Conservation (phyloP, 1,140 invertebrate genomes). For the Uloborus diversus region DNA sequence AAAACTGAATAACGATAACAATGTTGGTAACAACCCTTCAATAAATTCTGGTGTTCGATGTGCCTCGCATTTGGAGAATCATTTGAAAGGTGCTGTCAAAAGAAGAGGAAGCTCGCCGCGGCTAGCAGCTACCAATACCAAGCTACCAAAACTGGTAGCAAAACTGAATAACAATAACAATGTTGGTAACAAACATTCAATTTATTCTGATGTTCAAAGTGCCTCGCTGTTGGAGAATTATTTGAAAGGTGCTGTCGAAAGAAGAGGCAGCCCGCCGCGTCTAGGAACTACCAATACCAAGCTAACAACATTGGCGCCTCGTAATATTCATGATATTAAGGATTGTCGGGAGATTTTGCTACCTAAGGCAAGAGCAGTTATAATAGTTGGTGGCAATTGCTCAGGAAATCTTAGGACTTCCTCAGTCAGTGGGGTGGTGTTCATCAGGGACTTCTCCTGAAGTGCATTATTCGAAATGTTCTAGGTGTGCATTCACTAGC, state of each 20-base stretch:
- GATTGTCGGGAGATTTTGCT: conserved; percentile 31
- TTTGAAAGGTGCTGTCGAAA: conserved; percentile 61
- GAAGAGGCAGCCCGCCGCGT: conserved; percentile 61
- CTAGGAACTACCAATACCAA: conserved; percentile 56
- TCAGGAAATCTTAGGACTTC: conserved; percentile 8
- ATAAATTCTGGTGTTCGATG: too few species aligned
- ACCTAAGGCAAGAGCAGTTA: background rate
- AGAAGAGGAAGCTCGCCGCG: too few species aligned
- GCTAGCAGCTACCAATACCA: too few species aligned
- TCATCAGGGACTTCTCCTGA: conserved; percentile 50
- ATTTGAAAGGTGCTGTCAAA: too few species aligned
- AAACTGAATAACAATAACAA: too few species aligned
- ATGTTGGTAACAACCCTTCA: too few species aligned
- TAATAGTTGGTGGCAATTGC: background rate
- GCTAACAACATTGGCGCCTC: conserved; percentile 35
- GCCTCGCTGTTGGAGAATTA: conserved; percentile 64
- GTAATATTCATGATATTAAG: conserved; percentile 2
- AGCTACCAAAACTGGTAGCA: too few species aligned
- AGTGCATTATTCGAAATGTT: conserved; percentile 29
- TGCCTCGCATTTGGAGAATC: too few species aligned
- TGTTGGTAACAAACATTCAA: too few species aligned
- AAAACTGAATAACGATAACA: too few species aligned
- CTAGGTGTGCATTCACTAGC: conserved; percentile 64
- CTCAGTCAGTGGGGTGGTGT: background rate
- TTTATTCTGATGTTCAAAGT: conserved; percentile 74